A percentile compares a stretch with the other conserved stretches of the same genome.
These are phyloP conservation scores for Ammodytes marinus DNA, from an alignment of 2,113 vertebrate species.

Conservation along the genomic window DNA sequence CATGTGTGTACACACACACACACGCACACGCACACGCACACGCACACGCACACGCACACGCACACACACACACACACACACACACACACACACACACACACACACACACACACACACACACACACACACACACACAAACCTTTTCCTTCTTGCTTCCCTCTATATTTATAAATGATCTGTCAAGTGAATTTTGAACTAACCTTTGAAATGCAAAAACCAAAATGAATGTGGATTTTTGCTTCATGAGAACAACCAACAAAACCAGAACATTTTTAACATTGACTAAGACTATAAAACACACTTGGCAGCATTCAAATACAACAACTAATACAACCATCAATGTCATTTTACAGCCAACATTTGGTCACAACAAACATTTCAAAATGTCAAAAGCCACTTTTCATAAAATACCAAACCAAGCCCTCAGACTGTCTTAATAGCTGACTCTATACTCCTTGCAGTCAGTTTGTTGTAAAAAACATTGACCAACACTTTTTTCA, in stretches of 20 bases:
- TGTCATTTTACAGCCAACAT: constrained; percentile 15
- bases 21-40: background rate
- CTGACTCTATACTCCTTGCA: background rate
- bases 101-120: constrained; percentile 1
- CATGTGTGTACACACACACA: constrained; percentile 16
- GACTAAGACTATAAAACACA: constrained; percentile 8
- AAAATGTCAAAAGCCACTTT: constrained; percentile 16
- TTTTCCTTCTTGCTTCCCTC: constrained; percentile 4
- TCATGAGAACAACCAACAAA: constrained; percentile 2
- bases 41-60: background rate
- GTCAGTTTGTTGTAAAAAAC: constrained; percentile 25
- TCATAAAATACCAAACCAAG: constrained; percentile 19
- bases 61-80: constrained; percentile 47
- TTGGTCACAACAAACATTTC: constrained; percentile 25
- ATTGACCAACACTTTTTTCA: constrained; percentile 13
- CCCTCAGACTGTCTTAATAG: constrained; percentile 4
- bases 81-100: background rate
- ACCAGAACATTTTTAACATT: constrained; percentile 1
- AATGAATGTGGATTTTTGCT: background rate
- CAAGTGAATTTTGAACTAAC: constrained; percentile 8
- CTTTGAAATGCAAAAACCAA: constrained; percentile 18
- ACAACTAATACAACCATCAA: background rate
- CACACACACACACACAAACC: constrained; percentile 1
- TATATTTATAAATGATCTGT: constrained; percentile 9
- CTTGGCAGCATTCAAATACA: background rate